phyloP scores from a whole-genome alignment of 2,113 vertebrate genomes.

The Pelobates fuscus region DNA sequence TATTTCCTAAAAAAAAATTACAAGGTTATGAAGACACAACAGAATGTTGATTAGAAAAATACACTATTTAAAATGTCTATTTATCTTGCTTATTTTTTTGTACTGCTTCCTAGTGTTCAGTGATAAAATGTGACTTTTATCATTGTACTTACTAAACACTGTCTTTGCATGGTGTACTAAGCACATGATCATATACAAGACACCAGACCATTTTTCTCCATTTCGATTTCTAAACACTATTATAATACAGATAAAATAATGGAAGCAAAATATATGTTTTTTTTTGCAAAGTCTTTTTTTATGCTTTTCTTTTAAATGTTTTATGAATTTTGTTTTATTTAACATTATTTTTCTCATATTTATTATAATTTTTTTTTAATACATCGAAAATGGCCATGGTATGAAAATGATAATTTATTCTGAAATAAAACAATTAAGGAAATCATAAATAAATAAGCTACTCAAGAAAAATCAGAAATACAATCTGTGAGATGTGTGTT shows the following conservation, averaged over 20 bases:
- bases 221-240: slow-evolving; percentile 38
- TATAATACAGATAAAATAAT: slow-evolving; percentile 34
- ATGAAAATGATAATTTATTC: not conserved
- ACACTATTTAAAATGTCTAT: slow-evolving; percentile 51
- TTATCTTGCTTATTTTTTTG: slow-evolving; percentile 54
- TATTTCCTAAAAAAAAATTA: slow-evolving; percentile 53
- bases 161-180: not conserved
- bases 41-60: slow-evolving; percentile 54
- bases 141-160: not conserved
- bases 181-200: not conserved
- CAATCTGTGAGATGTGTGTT: too few species aligned
- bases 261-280: slow-evolving; percentile 11
- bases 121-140: slow-evolving; percentile 53
- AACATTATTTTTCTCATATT: not conserved
- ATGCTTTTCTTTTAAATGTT: not conserved
- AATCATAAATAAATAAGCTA: too few species aligned
- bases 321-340: not conserved
- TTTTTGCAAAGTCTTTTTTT: slow-evolving; percentile 6
- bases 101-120: slow-evolving; percentile 43
- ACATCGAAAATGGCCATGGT: not conserved
- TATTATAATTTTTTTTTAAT: not conserved
- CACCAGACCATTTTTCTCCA: slow-evolving; percentile 28
- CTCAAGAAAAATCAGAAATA: too few species aligned
- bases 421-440: too few species aligned
- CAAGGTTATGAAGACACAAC: slow-evolving; percentile 50